Evolutionary conservation across 2,797 vertebrate genomes (phyloP).

Genomic region (Oreonectes daqikongensis): DNA sequence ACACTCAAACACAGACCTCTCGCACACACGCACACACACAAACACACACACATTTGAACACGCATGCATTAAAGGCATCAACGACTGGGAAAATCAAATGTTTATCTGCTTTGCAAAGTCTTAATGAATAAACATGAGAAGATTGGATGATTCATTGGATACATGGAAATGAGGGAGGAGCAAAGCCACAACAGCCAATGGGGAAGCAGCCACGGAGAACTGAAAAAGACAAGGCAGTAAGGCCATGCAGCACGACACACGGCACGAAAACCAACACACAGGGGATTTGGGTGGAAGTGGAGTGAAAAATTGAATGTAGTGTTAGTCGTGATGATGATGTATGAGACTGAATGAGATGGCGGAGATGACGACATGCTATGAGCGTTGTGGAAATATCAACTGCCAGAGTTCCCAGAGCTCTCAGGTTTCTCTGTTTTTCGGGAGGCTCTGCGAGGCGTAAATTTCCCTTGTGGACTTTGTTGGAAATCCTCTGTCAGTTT

Average conservation of each 20-base stretch:
- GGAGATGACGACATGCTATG: slow-evolving; percentile 88
- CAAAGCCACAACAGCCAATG: slow-evolving; percentile 56
- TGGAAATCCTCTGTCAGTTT: slow-evolving; percentile 85
- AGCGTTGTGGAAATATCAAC: slow-evolving; percentile 86
- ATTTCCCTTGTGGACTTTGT: slow-evolving; percentile 69
- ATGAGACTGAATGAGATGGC: slow-evolving; percentile 23
- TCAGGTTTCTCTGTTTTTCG: slow-evolving; percentile 30
- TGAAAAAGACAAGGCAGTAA: background rate
- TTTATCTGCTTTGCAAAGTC: slow-evolving; percentile 64
- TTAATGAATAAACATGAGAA: slow-evolving; percentile 70
- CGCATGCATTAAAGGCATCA: slow-evolving; percentile 75
- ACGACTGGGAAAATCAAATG: slow-evolving; percentile 79
- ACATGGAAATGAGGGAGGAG: slow-evolving; percentile 57
- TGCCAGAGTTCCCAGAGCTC: slow-evolving; percentile 84
- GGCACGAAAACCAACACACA: slow-evolving; percentile 62
- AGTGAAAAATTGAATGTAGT: slow-evolving; percentile 48
- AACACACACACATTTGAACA: slow-evolving; percentile 47
- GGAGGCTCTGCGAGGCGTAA: slow-evolving; percentile 32
- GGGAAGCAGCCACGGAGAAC: slow-evolving; percentile 36
- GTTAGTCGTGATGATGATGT: slow-evolving; percentile 30
- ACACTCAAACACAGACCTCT: slow-evolving; percentile 59
- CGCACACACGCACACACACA: slow-evolving; percentile 43
- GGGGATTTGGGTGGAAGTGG: slow-evolving; percentile 42
- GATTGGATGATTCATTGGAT: slow-evolving; percentile 67
- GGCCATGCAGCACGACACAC: slow-evolving; percentile 59